Percentiles rank a stretch among this genome's conserved stretches.
phyloP scores from a whole-genome alignment of 1,140 invertebrate genomes.

The Belonocnema kinseyi region DNA sequence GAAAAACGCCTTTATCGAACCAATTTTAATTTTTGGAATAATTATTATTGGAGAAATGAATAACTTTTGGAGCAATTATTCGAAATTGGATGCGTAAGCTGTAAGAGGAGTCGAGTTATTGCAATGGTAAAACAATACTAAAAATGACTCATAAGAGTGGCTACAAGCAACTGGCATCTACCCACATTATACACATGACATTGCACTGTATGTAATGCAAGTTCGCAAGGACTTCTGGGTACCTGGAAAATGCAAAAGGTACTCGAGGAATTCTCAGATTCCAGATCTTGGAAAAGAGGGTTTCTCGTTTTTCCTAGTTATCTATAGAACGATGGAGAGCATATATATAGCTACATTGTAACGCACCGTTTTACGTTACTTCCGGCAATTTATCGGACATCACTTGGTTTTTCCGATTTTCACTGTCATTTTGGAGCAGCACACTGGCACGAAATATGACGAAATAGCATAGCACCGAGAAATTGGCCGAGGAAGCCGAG shows the following conservation, averaged over 20 bases:
- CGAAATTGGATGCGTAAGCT: not conserved
- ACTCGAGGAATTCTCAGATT: not conserved
- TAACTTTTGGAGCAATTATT: not conserved
- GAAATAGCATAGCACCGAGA: not conserved
- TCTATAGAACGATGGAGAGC: conserved; percentile 50
- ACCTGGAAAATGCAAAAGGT: not conserved
- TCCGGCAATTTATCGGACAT: conserved; percentile 66
- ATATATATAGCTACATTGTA: conserved; percentile 44
- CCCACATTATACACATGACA: conserved; percentile 10
- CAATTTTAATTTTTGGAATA: too few relatives aligned
- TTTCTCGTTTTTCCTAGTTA: conserved; percentile 52
- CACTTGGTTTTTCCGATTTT: conserved; percentile 50
- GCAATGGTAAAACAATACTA: conserved; percentile 23
- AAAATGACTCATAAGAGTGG: conserved; percentile 7
- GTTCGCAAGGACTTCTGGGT: not conserved
- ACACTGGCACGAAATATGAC: conserved; percentile 45
- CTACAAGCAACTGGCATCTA: not conserved
- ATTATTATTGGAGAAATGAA: too few relatives aligned
- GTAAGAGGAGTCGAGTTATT: not conserved
- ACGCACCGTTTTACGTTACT: conserved; percentile 67
- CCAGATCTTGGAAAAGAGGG: conserved; percentile 1
- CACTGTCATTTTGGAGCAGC: conserved; percentile 59
- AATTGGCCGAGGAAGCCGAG: conserved; percentile 3
- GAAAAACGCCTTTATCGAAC: too few relatives aligned
- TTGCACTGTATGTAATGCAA: not conserved